A percentile compares a stretch with the other conserved stretches of the same genome.
These are phyloP conservation scores for Drosophila nr. perissopoda DNA, from an alignment of 2,888 invertebrate species.

Conservation along the genomic window DNA sequence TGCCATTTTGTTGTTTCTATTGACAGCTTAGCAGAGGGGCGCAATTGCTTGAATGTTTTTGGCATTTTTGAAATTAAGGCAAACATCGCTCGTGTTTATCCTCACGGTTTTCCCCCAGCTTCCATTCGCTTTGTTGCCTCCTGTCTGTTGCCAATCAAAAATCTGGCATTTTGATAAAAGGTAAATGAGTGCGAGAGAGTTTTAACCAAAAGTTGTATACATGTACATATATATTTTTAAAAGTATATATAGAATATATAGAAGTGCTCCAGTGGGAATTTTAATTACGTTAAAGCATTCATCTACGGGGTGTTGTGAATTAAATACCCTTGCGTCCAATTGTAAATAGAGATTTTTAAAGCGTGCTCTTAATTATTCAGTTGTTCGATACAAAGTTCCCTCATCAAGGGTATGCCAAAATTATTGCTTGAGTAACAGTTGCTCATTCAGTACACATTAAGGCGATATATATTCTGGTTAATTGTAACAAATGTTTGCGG, in stretches of 20 bases:
- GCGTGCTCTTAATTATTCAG: neutral
- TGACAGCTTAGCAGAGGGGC: constrained; percentile 41
- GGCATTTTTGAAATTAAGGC: constrained; percentile 53
- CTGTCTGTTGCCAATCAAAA: constrained; percentile 23
- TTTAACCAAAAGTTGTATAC: constrained; percentile 7
- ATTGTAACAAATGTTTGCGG: neutral
- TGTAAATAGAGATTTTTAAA: neutral
- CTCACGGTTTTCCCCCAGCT: neutral
- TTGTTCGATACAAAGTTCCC: neutral
- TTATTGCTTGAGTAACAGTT: neutral
- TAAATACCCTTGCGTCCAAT: neutral
- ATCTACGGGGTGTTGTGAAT: neutral
- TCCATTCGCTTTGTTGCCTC: constrained; percentile 1
- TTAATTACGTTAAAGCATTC: neutral
- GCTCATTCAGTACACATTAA: neutral
- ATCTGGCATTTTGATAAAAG: constrained; percentile 28
- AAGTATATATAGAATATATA: neutral
- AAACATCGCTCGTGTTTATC: constrained; percentile 33
- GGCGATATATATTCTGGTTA: neutral
- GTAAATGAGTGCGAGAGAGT: constrained; percentile 13
- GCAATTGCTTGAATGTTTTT: constrained; percentile 8
- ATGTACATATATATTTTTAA: neutral
- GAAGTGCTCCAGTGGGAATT: neutral
- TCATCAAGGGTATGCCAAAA: neutral
- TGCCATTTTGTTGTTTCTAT: constrained; percentile 52